Base-by-base conservation (phyloP, 2,888 invertebrate genomes). In the Xestia ashworthii region DNA sequence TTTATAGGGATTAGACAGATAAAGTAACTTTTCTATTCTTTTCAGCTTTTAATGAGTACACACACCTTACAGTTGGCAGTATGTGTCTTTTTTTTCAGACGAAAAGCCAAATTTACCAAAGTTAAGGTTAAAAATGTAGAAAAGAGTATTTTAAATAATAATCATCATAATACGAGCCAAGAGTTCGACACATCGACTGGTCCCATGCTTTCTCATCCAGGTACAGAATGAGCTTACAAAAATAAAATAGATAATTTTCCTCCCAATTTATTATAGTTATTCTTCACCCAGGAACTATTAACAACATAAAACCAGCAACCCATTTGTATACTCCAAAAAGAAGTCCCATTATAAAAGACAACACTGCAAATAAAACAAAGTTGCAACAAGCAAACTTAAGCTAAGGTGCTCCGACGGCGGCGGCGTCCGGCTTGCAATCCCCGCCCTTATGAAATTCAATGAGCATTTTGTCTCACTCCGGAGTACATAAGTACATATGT, bases 381-480 rank as follows among this genome's bases (percentile, higher is more conserved):
- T 86, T 82, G 65, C 82, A 83, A 74, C 78, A 73, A 80, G 74
- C 73, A 14, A 76, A 66, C 76, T 53, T 9, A 75, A 81, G 86
- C 70, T 74, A 69, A 87, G 74, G 82, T 84, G 78, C 71, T 73
- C 82, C 82, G 44, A 32, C 32, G 32, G 32, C 32, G 32, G 32
- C 78, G 78, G 80, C 80, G 87, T 85, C 86, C 86, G 80, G 82
- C 76, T 78, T 81, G 86, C 89, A 89, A 90, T 89, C 91, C 87
- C 67, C 87, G 9, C 74, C 89, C 93, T 93, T 94, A 95, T 94
- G 94, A 94, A 95, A 95, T 94, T 94, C 95, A 94, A 94, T 94
- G 95, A 94, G 94, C 93, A 92, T 92, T 93, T 94, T 94, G 94
- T 94, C 92, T 92, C 89, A 87, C 89, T 87, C 83, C 76, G 81